Conservation (phyloP, 1,140 invertebrate genomes). For the Drosophila repletoides region DNA sequence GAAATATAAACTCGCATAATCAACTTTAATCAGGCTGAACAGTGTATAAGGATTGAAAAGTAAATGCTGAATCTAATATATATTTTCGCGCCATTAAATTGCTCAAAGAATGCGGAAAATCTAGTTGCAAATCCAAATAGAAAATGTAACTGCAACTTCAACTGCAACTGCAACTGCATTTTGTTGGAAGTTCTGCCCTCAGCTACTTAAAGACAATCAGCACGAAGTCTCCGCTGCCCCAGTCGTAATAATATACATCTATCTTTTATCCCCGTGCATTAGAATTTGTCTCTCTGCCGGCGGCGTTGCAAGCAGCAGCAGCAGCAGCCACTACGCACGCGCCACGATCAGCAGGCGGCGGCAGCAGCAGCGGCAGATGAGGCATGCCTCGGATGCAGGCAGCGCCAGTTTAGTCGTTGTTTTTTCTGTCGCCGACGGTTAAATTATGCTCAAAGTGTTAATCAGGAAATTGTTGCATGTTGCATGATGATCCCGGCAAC, state of each 20-base stretch:
- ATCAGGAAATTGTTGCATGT: constrained; percentile 74
- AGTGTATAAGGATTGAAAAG: constrained; percentile 9
- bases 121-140: constrained; percentile 53
- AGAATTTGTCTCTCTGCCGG: constrained; percentile 67
- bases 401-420: not conserved
- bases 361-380: constrained; percentile 16
- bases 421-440: constrained; percentile 64
- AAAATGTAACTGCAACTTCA: constrained; percentile 19
- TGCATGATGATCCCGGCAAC: constrained; percentile 1
- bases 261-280: constrained; percentile 62
- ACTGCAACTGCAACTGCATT: constrained; percentile 14
- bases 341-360: constrained; percentile 34
- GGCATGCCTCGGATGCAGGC: constrained; percentile 27
- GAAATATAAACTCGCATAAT: constrained; percentile 61
- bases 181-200: constrained; percentile 64
- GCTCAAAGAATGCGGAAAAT: constrained; percentile 74
- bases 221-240: constrained; percentile 47
- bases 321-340: constrained; percentile 57
- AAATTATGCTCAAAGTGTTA: constrained; percentile 79
- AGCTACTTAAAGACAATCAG: constrained; percentile 79
- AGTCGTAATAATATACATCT: constrained; percentile 55
- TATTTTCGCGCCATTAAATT: constrained; percentile 74
- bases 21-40: constrained; percentile 56
- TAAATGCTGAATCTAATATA: not conserved
- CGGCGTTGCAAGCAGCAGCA: constrained; percentile 15